These are phyloP conservation scores for Morpho achilles DNA, from an alignment of 2,888 invertebrate species.

Conservation along the genomic window DNA sequence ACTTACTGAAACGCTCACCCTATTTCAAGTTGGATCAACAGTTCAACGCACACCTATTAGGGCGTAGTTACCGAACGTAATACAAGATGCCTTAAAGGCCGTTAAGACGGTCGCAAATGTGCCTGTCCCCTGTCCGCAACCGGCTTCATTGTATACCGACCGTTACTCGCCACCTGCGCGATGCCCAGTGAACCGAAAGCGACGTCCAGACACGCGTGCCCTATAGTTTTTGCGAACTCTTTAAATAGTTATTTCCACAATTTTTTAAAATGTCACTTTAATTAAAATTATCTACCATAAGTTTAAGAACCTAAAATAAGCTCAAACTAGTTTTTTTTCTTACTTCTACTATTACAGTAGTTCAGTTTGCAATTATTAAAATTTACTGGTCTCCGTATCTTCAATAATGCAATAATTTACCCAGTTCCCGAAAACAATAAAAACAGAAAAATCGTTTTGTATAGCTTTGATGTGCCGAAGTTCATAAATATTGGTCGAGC, in stretches of 20 bases:
- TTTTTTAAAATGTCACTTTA: too few relatives aligned
- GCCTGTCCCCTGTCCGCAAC: conserved; percentile 30
- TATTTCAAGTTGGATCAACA: not conserved
- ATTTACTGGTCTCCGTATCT: too few relatives aligned
- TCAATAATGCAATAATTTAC: too few relatives aligned
- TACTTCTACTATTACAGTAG: too few relatives aligned
- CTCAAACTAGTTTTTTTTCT: too few relatives aligned
- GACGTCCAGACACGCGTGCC: conserved; percentile 52
- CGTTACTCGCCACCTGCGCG: conserved; percentile 75
- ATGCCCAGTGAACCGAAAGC: conserved; percentile 70
- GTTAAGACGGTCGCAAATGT: conserved; percentile 29
- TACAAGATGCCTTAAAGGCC: conserved; percentile 28
- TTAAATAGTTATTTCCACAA: not conserved
- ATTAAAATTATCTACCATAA: too few relatives aligned
- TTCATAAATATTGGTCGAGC: too few relatives aligned
- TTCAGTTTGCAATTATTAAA: too few relatives aligned
- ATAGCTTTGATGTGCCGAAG: too few relatives aligned
- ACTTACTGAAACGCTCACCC: not conserved
- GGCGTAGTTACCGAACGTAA: conserved; percentile 23
- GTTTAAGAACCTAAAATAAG: too few relatives aligned
- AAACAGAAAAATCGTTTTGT: too few relatives aligned
- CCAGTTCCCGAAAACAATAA: too few relatives aligned
- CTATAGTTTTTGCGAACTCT: conserved; percentile 25
- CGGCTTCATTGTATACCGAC: conserved; percentile 40
- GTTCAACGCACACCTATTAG: conserved; percentile 17